Evolutionary conservation across 23 tunicate species (phyloP).

Genomic region (Halocynthia roretzi): DNA sequence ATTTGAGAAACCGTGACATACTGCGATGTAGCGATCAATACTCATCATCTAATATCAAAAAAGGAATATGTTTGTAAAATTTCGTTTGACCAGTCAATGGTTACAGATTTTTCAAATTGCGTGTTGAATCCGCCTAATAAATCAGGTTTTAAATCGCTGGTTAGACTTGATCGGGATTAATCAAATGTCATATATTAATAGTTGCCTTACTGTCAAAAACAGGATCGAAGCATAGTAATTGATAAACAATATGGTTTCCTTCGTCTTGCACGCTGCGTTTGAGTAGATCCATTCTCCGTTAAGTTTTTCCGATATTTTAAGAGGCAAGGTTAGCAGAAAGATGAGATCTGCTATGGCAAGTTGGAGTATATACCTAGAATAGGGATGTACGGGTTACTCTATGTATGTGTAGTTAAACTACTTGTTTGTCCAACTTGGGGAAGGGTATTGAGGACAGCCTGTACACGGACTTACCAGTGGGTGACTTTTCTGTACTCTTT

Average conservation of each 20-base stretch:
- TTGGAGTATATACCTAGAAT: conserved; percentile 46
- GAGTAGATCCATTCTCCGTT: conserved; percentile 31
- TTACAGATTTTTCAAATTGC: no score
- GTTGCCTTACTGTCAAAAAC: conserved; percentile 45
- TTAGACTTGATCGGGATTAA: no score
- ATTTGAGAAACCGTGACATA: conserved; percentile 21
- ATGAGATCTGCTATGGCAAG: conserved; percentile 46
- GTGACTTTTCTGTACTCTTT: no score
- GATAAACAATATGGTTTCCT: conserved; percentile 41
- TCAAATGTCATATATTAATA: no score
- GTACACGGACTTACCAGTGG: no score
- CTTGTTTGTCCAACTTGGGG: no score
- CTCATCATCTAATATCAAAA: conserved; percentile 21
- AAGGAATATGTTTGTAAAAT: not conserved
- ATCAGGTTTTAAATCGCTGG: no score
- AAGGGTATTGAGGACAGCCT: no score
- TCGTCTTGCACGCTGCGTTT: conserved; percentile 47
- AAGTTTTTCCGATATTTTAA: conserved; percentile 18
- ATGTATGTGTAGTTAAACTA: no score
- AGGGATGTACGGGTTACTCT: no score
- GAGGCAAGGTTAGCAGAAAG: conserved; percentile 38
- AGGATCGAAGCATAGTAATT: conserved; percentile 56
- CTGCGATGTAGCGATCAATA: conserved; percentile 18
- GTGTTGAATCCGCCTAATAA: no score
- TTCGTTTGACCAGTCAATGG: no score